phyloP scores from a whole-genome alignment of 2,888 invertebrate species.

The Pristionchus mayeri region DNA sequence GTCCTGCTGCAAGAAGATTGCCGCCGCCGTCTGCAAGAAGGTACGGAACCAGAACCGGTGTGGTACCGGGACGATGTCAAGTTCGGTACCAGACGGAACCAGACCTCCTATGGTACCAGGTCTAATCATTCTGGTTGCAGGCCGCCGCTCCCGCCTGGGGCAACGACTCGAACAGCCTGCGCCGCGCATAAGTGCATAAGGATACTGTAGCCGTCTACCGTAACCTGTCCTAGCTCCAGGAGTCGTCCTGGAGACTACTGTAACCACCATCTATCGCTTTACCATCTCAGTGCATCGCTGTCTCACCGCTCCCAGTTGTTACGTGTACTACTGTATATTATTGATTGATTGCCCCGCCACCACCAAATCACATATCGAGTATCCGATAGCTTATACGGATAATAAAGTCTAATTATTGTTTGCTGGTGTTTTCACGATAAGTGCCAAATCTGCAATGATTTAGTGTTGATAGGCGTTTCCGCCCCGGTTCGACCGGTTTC shows the following conservation, averaged over 20 bases:
- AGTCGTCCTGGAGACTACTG: neutral
- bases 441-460: no score
- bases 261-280: conserved; percentile 12
- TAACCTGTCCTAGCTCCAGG: neutral
- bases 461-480: neutral
- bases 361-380: neutral
- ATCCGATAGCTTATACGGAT: conserved; percentile 5
- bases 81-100: no score
- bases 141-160: conserved; percentile 42
- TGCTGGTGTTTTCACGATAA: no score
- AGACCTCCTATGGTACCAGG: no score
- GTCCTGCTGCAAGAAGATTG: conserved; percentile 74
- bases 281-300: conserved; percentile 24
- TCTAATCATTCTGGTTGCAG: no score
- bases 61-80: no score
- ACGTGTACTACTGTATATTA: conserved; percentile 27
- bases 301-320: neutral
- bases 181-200: neutral
- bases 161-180: conserved; percentile 15
- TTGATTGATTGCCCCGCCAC: neutral
- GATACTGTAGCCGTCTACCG: neutral
- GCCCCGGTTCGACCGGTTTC: conserved; percentile 35
- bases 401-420: neutral
- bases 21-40: conserved; percentile 71
- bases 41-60: no score